phyloP scores from a whole-genome alignment of 2,888 invertebrate species.

The Caenorhabditis sp. region DNA sequence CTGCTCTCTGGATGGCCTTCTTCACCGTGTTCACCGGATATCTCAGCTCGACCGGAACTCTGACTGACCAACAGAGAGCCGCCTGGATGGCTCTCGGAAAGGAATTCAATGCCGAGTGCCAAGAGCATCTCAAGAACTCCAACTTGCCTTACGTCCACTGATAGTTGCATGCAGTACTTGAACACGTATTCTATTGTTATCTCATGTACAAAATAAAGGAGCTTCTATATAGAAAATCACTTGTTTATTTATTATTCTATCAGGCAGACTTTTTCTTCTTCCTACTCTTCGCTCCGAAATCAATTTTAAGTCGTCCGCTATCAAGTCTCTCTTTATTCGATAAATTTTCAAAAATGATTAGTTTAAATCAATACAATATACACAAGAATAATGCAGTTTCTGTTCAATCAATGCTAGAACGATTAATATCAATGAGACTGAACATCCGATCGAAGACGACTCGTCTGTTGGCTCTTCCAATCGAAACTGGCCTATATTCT shows the following conservation, averaged over 20 bases:
- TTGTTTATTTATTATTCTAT: no score
- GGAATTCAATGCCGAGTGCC: conserved; percentile 72
- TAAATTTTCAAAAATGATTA: no score
- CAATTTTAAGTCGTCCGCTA: no score
- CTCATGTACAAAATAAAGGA: conserved; percentile 17
- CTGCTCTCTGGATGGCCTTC: conserved; percentile 80
- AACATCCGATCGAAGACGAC: conserved; percentile 26
- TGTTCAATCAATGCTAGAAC: background rate
- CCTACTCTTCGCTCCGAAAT: no score
- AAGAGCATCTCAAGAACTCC: conserved; percentile 69
- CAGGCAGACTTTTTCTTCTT: no score
- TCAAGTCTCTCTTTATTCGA: no score
- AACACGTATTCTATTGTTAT: background rate
- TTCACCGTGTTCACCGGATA: conserved; percentile 79
- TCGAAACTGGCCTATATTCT: conserved; percentile 5
- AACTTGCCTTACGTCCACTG: conserved; percentile 65
- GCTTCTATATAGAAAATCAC: background rate
- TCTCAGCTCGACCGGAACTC: conserved; percentile 70
- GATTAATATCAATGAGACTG: conserved; percentile 14
- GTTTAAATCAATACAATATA: no score
- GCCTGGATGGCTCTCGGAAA: conserved; percentile 79
- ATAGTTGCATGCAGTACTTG: background rate
- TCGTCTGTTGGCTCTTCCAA: conserved; percentile 19
- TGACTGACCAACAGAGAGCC: conserved; percentile 72
- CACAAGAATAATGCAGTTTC: background rate